These are phyloP conservation scores for Mola mola DNA, from an alignment of 2,113 vertebrate species.

Conservation along the genomic window DNA sequence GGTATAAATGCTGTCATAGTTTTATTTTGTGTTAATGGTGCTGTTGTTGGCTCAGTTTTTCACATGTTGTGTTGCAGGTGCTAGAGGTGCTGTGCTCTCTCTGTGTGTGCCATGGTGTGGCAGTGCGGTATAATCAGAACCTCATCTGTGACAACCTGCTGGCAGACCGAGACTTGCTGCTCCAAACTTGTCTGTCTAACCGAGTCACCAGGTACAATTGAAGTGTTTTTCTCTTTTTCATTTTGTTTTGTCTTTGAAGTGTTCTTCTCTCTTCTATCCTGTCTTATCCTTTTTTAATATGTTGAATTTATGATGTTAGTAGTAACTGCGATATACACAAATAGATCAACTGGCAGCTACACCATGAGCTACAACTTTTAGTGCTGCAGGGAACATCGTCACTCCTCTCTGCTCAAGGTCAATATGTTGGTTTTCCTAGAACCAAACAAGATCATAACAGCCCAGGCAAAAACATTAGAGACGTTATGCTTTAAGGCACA, in stretches of 20 bases:
- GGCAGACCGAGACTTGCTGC: constrained; percentile 89
- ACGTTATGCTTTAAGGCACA: too few relatives aligned
- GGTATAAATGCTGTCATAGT: background rate
- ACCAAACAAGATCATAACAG: too few relatives aligned
- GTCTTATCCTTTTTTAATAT: background rate
- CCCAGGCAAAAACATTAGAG: too few relatives aligned
- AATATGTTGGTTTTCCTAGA: too few relatives aligned
- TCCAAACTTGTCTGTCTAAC: constrained; percentile 93
- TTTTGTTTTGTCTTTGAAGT: background rate
- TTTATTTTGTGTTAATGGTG: constrained; percentile 26
- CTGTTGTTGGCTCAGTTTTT: constrained; percentile 32
- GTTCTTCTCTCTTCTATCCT: background rate
- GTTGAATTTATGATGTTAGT: too few relatives aligned
- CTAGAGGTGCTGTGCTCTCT: constrained; percentile 93
- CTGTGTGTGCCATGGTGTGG: constrained; percentile 93
- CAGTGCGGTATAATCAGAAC: constrained; percentile 94
- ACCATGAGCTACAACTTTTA: too few relatives aligned
- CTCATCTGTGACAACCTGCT: constrained; percentile 94
- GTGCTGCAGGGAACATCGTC: too few relatives aligned
- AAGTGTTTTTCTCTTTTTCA: background rate
- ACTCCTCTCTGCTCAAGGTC: too few relatives aligned
- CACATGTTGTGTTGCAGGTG: constrained; percentile 82
- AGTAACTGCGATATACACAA: background rate
- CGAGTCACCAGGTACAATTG: constrained; percentile 89
- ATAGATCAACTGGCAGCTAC: too few relatives aligned